Base-by-base conservation (phyloP, 2,797 vertebrate genomes). In the Acipenser ruthenus region DNA sequence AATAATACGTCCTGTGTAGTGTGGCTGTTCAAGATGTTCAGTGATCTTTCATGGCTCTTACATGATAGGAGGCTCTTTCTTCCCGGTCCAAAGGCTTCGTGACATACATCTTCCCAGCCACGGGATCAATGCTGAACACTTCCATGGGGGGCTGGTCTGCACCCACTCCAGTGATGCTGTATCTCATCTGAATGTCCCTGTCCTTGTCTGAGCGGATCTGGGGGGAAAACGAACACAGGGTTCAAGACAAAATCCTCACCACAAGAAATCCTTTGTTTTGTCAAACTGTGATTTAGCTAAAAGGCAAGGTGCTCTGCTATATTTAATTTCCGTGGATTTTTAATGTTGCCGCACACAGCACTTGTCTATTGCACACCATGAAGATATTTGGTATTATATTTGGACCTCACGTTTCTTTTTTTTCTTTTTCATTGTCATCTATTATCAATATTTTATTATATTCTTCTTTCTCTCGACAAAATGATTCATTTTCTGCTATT, bases 141-240 rank as follows among this genome's bases (percentile, higher is more conserved):
- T 96, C 96, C 70, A 94, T 97, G 0, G 96, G 96, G 0, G 96
- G 95, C 74, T 98, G 96, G 88, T 97, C 96, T 0, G 95, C 96
- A 13, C 96, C 96, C 65, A 96, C 90, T 0, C 96, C 96, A 0
- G 96, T 97, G 84, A 97, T 90, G 86, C 96, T 98, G 83, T 98
- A 98, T 0, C 95, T 87, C 77, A 98, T 96, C 3, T 93, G 93
- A 75, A 95, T 97, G 80, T 95, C 93, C 6, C 91, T 90, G 84
- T 98, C 96, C 73, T 98, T 95, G 81, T 98, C 96, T 0, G 96
- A 98, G 12, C 96, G 94, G 74, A 98, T 98, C 96, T 98, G 87
- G 13, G 77, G 68, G 68, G 10, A 73, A 51, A 77, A 65, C 0
- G 23, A 65, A 47, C 68, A 60, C 11, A 79, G 56, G 15, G 72